Evolutionary conservation across 2,113 vertebrate genomes (phyloP).

Genomic region (Climacteris rufus): DNA sequence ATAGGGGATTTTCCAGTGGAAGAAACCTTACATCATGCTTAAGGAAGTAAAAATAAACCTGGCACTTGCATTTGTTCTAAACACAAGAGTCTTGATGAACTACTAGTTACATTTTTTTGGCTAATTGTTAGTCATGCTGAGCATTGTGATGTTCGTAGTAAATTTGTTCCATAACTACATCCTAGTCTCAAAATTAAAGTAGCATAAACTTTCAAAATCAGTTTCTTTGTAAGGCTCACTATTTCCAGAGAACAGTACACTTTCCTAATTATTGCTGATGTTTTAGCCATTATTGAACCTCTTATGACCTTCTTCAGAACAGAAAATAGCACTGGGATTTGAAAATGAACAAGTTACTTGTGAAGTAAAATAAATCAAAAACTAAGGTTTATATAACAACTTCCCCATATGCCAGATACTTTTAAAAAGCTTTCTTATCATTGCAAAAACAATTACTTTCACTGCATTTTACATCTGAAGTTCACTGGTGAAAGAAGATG

Average conservation of each 20-base stretch:
- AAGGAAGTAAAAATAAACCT: conserved; percentile 58
- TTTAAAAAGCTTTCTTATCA: conserved; percentile 47
- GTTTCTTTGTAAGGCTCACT: conserved; percentile 11
- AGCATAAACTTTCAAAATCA: background rate
- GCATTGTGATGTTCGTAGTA: conserved; percentile 4
- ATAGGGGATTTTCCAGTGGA: conserved; percentile 63
- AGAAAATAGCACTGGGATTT: conserved; percentile 26
- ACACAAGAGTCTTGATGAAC: conserved; percentile 46
- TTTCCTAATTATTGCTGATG: conserved; percentile 24
- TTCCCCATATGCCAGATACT: background rate
- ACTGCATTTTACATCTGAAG: conserved; percentile 43
- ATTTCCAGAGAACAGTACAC: conserved; percentile 35
- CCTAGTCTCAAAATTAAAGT: conserved; percentile 32
- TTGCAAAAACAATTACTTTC: conserved; percentile 50
- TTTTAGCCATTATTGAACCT: conserved; percentile 44
- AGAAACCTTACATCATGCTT: conserved; percentile 59
- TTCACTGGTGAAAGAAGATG: conserved; percentile 30
- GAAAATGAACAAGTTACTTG: conserved; percentile 15
- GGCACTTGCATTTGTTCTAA: conserved; percentile 33
- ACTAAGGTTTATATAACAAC: background rate
- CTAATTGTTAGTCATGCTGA: conserved; percentile 46
- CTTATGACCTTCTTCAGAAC: background rate
- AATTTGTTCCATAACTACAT: conserved; percentile 23
- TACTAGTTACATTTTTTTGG: conserved; percentile 30
- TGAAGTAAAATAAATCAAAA: conserved; percentile 26